These are phyloP conservation scores for Hystrix brachyura DNA, from an alignment of 2,113 vertebrate species.

Conservation along the genomic window DNA sequence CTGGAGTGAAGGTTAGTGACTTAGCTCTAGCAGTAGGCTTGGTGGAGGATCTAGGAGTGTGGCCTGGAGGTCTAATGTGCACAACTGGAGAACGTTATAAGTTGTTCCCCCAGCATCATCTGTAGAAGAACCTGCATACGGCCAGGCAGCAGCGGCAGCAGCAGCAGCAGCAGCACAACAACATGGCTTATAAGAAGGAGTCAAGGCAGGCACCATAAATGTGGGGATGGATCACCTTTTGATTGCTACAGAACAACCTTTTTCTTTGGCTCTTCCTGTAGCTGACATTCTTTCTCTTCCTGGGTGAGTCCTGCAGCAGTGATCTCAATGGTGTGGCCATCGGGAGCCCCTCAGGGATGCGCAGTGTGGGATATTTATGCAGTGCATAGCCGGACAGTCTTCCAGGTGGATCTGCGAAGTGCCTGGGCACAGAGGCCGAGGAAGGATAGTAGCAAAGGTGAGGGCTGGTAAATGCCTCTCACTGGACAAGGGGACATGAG, in stretches of 20 bases:
- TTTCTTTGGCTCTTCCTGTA: not conserved
- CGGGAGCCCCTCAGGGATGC: not conserved
- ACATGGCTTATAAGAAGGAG: conserved; percentile 22
- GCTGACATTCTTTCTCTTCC: not conserved
- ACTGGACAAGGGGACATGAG: not conserved
- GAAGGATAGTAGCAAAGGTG: not conserved
- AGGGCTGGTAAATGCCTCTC: not conserved
- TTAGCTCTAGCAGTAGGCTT: not conserved
- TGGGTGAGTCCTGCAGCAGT: not conserved
- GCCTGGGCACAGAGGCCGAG: not conserved
- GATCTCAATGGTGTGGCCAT: not conserved
- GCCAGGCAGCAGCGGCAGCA: not conserved
- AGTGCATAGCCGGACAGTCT: not conserved
- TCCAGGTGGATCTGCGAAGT: not conserved
- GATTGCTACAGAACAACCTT: not conserved
- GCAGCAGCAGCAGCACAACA: not conserved
- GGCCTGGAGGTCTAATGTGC: not conserved
- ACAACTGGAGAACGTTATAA: not conserved
- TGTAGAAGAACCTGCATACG: not conserved
- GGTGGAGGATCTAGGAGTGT: not conserved
- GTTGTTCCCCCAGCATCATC: not conserved
- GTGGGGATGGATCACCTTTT: conserved; percentile 9
- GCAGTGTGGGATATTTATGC: not conserved
- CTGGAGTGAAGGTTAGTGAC: not conserved
- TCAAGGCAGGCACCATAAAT: not conserved